Evolutionary conservation across 30 jellyfish, hydroid and myxozoan genomes (phyloP), one percentile per base, ranked within the genome.

Genomic region (Hydractinia echinata): DNA sequence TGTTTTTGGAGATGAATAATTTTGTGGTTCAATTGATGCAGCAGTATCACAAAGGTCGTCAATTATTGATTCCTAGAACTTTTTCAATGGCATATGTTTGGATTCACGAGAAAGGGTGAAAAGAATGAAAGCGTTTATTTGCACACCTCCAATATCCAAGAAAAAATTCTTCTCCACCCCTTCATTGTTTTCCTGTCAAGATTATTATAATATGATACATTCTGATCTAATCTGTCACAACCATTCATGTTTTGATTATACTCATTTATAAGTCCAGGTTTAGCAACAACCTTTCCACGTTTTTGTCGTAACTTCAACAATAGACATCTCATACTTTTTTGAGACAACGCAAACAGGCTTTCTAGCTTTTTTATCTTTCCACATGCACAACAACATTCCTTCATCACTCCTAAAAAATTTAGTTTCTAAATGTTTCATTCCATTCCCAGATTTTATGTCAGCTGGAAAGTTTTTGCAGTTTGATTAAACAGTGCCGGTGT

Each of bases 291-390:
- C 67, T 58, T 64, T 8, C 51, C 39, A 10, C n/a, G n/a, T n/a
- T n/a, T n/a, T n/a, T n/a, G n/a, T n/a, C n/a, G n/a, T 48, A 6
- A 81, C 86, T 4, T 51, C 62, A 4, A 79, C 4, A 6, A n/a
- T 60, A 4, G 18, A 74, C 7, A 18, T 60, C 6, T 15, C 5
- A 5, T 71, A 5, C 6, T 4, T 5, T 20, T 83, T 79, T 55
- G 86, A 81, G 6, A 81, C 88, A 67, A 49, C 85, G 48, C 66
- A 72, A 62, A 54, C 86, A 6, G 89, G 81, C 51, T 56, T 72
- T 8, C 78, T 82, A 5, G 90, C 90, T 58, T 82, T 81, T 82
- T 82, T 82, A 72, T 82, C 74, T 4, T 64, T 6, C 74, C 74
- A 64, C 16, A 6, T 51, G 9, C 1, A 1, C 1, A 58, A 3